Evolutionary conservation across 2,797 vertebrate genomes (phyloP), one percentile per base, ranked within the genome.

Genomic region (Heterohyrax brucei): DNA sequence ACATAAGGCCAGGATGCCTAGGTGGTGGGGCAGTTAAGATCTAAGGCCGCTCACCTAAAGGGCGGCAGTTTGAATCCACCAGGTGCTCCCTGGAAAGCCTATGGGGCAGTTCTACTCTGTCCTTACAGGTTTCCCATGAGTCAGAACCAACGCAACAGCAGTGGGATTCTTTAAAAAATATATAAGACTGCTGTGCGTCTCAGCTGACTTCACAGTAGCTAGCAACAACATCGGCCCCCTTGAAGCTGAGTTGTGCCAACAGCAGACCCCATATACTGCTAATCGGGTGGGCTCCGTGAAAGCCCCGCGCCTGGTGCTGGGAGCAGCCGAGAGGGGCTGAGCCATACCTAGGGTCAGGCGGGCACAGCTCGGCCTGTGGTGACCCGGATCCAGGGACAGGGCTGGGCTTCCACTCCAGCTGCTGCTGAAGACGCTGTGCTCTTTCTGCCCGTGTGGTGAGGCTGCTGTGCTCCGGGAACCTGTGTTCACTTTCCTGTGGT

Each of bases 271-370:
- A 9, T 2, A 5, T 3, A 19, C 26, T 7, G 9, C 13, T 0
- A n/a, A 9, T 7, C 39, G 13, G 13, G 30, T 1, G 53, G 22
- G 33, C 19, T 10, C 66, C 0, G 0, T 8, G 56, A 16, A 73
- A 3, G 50, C 1, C 2, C 33, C 16, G 28, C 5, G 3, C 9
- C 6, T 2, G 10, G 50, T 8, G 26, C 14, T 2, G 0, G 19
- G 46, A 28, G 9, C 7, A 9, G 16, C 14, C 14, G 7, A 76
- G 75, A 16, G 9, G 39, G 14, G 24, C 50, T 28, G 7, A 33
- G n/a, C 59, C 61, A 19, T 33, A 21, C 39, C 19, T 3, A 6
- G 1, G 24, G 33, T n/a, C 46, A 16, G 75, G 75, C 3, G 13
- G 19, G 21, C 75, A 77, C 75, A 50, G 46, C 12, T 48, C 44